Conservation (phyloP, 2,113 vertebrate genomes). For the Apteryx mantelli region DNA sequence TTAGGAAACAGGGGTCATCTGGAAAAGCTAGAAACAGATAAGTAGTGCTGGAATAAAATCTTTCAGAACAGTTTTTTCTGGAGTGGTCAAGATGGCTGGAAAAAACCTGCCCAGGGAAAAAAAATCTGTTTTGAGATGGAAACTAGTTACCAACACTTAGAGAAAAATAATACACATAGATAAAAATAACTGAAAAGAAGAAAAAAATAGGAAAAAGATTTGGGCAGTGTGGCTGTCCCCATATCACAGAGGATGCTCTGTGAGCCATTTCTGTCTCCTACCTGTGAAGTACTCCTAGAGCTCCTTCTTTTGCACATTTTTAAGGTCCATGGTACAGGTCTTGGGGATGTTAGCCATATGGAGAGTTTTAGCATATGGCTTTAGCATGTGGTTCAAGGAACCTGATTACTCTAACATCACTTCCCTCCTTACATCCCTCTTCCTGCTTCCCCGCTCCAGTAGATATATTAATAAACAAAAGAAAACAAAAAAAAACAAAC, state of each 20-base stretch:
- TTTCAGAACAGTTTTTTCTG: not conserved
- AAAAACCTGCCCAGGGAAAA: not conserved
- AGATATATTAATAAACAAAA: not conserved
- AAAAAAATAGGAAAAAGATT: not conserved
- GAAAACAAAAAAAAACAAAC: not conserved
- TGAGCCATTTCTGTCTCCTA: accelerated
- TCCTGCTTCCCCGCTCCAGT: not conserved
- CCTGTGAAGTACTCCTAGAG: no score
- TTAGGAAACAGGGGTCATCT: not conserved
- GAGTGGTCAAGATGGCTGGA: not conserved
- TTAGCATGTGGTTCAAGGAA: not conserved
- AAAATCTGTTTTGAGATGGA: not conserved
- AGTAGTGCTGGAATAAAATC: not conserved
- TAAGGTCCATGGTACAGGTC: not conserved
- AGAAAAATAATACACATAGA: not conserved
- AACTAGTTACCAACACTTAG: not conserved
- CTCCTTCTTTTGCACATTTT: not conserved
- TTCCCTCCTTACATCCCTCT: not conserved
- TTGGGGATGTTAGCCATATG: not conserved
- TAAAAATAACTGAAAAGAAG: not conserved
- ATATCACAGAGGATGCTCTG: not conserved
- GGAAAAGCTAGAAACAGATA: not conserved
- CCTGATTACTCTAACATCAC: not conserved
- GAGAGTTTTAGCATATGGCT: not conserved
- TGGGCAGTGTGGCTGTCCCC: not conserved